Conservation (phyloP, 1,140 invertebrate genomes). For the Drosophila repleta region DNA sequence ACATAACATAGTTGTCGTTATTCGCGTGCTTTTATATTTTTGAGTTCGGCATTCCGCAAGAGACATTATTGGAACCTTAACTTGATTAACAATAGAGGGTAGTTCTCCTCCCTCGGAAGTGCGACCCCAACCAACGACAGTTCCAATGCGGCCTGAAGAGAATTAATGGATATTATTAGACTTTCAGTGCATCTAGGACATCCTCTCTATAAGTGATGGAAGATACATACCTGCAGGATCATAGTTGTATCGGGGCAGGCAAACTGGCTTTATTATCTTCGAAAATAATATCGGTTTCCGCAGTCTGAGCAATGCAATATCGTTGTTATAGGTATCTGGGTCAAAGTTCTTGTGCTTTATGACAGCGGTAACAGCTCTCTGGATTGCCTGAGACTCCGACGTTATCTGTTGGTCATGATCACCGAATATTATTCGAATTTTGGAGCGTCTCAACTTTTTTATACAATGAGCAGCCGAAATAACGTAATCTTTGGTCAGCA, state of each 20-base stretch:
- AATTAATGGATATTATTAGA: conserved; percentile 4
- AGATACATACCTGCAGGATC: conserved; percentile 88
- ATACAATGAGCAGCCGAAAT: conserved; percentile 89
- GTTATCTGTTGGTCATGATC: conserved; percentile 92
- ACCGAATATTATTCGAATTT: conserved; percentile 91
- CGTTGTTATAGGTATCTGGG: conserved; percentile 93
- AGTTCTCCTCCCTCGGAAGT: conserved; percentile 91
- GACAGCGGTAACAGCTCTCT: conserved; percentile 90
- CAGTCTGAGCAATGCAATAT: conserved; percentile 92
- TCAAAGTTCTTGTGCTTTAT: conserved; percentile 93
- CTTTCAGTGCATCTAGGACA: too few relatives aligned
- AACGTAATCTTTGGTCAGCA: conserved; percentile 90
- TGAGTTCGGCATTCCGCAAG: conserved; percentile 90
- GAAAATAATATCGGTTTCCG: conserved; percentile 90
- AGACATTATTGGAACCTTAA: conserved; percentile 92
- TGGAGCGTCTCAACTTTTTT: conserved; percentile 89
- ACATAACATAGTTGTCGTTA: conserved; percentile 92
- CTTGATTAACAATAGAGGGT: conserved; percentile 92
- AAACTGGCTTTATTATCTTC: conserved; percentile 92
- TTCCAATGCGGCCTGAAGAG: conserved; percentile 84
- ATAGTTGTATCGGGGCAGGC: conserved; percentile 87
- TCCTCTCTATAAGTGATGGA: background rate
- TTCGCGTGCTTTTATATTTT: conserved; percentile 91
- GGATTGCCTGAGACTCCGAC: conserved; percentile 89
- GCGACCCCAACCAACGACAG: conserved; percentile 93